Conservation (phyloP, 2,113 vertebrate species). For the Euleptes europaea region DNA sequence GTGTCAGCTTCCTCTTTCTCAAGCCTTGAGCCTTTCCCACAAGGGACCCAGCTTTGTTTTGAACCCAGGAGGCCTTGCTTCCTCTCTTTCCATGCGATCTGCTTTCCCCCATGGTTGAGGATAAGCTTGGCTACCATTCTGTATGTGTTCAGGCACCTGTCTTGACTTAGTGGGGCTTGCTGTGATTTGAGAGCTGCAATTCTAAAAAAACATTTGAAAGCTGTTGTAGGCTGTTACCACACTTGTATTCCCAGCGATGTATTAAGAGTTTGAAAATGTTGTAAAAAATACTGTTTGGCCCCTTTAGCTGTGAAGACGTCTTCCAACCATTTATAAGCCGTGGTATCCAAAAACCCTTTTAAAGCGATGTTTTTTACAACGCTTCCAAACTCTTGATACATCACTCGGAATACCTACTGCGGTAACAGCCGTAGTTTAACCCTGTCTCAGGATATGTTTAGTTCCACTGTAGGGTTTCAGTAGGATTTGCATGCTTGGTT, state of each 20-base stretch:
- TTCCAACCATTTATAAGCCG: no score
- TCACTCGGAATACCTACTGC: no score
- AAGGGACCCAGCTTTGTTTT: neutral
- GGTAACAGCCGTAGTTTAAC: neutral
- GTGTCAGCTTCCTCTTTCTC: neutral
- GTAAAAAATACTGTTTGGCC: no score
- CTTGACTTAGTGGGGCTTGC: neutral
- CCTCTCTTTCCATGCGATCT: neutral
- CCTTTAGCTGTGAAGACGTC: no score
- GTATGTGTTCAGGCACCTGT: neutral
- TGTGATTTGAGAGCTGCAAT: no score
- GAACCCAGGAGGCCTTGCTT: no score
- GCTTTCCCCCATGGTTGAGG: neutral
- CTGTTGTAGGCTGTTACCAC: no score
- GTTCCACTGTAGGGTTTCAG: slow-evolving; percentile 1
- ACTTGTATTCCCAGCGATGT: no score
- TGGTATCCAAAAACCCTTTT: no score
- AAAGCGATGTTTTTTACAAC: no score
- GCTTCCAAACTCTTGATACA: no score
- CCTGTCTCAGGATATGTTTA: neutral
- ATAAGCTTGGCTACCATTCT: neutral
- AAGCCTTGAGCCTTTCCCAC: neutral
- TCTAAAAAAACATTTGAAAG: neutral
- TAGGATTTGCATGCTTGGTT: neutral
- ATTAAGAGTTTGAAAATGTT: no score